Evolutionary conservation across 2,797 vertebrate species (phyloP).

Genomic region (Dendrocincla fuliginosa): DNA sequence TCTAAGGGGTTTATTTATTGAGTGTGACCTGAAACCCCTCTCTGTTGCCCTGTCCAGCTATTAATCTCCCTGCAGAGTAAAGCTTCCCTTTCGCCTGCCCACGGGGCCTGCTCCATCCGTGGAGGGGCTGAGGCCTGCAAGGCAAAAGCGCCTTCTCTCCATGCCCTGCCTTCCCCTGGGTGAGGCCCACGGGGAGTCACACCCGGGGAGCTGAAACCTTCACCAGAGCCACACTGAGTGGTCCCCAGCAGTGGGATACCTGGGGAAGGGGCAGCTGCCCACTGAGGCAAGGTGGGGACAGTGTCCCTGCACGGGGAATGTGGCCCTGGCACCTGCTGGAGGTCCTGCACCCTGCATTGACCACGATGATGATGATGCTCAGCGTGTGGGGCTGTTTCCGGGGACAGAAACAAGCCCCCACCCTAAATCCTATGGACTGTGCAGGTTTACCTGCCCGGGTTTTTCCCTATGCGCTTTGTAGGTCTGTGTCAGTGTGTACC

Average conservation of each 20-base stretch:
- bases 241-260: fast-evolving
- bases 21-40: not conserved
- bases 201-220: not conserved
- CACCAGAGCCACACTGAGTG: fast-evolving
- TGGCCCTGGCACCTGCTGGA: not conserved
- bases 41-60: not conserved
- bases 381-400: fast-evolving
- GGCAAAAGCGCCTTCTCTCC: not conserved
- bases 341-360: not conserved
- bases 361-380: not conserved
- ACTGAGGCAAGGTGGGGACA: fast-evolving
- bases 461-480: not conserved
- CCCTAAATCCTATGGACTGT: fast-evolving
- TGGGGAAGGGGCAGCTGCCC: not conserved
- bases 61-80: not conserved
- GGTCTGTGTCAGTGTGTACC: not conserved
- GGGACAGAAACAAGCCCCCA: not conserved
- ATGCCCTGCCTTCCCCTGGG: not conserved
- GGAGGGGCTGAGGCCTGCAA: not conserved
- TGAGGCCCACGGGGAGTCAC: not conserved
- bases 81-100: not conserved
- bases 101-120: fast-evolving
- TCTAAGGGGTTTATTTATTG: not conserved
- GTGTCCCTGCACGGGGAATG: not conserved
- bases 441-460: not conserved